phyloP scores from a whole-genome alignment of 2,797 vertebrate species.

The Pristis pectinata region DNA sequence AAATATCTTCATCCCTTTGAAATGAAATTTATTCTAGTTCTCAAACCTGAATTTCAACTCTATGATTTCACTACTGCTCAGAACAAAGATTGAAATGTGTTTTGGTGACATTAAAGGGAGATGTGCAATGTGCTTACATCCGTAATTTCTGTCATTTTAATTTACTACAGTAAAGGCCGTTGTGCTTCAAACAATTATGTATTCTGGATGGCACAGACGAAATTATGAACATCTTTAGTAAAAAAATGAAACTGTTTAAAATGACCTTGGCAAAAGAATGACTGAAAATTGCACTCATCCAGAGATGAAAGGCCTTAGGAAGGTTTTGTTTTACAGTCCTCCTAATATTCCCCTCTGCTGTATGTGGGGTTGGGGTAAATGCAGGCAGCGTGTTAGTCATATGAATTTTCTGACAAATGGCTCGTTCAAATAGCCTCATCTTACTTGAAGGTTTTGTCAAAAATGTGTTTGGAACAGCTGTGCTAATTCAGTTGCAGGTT shows the following conservation, averaged over 20 bases:
- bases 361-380: background rate
- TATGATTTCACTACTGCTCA: background rate
- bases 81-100: background rate
- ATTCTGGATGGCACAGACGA: background rate
- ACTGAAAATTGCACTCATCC: too few relatives aligned
- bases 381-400: background rate
- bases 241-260: background rate
- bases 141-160: background rate
- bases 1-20: background rate
- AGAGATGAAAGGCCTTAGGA: background rate
- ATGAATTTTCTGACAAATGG: background rate
- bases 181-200: background rate
- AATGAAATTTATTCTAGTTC: background rate
- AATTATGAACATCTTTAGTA: background rate
- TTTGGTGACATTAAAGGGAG: background rate
- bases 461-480: background rate
- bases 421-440: background rate
- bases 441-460: background rate
- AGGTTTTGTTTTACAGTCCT: background rate
- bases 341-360: background rate
- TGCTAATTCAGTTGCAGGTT: background rate
- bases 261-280: background rate
- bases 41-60: background rate
- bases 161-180: background rate
- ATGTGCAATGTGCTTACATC: background rate